Evolutionary conservation across 2,113 vertebrate species (phyloP), one percentile per base, ranked within the genome.

Genomic region (Tamias sibiricus): DNA sequence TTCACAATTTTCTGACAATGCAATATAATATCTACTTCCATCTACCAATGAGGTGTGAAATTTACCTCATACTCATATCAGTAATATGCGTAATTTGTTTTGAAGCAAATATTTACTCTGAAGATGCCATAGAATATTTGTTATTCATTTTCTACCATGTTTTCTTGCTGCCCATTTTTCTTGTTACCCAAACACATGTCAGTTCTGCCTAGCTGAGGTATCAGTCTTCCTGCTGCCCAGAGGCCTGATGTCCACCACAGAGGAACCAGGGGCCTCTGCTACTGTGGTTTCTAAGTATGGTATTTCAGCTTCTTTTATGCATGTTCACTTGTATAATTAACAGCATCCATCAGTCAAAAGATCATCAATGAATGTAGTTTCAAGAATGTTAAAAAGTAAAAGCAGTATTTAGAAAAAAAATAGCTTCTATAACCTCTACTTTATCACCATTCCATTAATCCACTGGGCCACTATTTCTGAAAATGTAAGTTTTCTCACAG

Each of bases 21-120:
- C 69, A 77, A 66, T 52, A 59, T 82, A 89, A 92, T 71, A n/a
- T 87, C 32, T 93, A n/a, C 8, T 95, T 68, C 85, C 92, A 96
- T 95, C 59, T 71, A 89, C 97, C 97, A 98, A 16, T 90, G 95
- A 86, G 68, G 68, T 42, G 42, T 97, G 47, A 89, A 97, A 95
- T 30, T 93, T 32, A 97, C 17, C 57, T 98, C 97, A 77, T 75
- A 91, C 57, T 75, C 93, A 22, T 52, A 95, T 85, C 82, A 97
- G 77, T 97, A 97, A 98, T 97, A 91, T 28, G 97, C 77, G 13
- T 66, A 97, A 90, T 98, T 98, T 95, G 95, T 89, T 98, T 90
- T 82, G 64, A 97, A 98, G 75, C 77, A 98, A 98, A 97, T 93
- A 98, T 98, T 98, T 98, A 95, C 52, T 96, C 37, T 24, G 83